A percentile compares a stretch with the other conserved stretches of the same genome.
Conservation (phyloP, 2,797 vertebrate genomes). For the Hippopotamyrus pictus region DNA sequence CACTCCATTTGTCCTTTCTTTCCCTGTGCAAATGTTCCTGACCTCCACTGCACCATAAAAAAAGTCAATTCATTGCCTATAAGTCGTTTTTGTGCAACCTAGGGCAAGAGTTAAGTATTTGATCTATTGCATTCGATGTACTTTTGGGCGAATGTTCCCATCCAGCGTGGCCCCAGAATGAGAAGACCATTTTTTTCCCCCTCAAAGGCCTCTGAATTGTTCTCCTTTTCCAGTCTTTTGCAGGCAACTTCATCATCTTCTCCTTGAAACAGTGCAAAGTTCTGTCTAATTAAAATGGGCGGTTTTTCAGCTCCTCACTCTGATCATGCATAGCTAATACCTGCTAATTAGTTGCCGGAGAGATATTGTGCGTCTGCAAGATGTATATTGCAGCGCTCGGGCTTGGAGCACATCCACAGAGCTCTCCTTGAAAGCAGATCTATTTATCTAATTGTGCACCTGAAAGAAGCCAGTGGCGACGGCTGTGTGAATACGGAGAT, state of each 20-base stretch:
- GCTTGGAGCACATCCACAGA: background rate
- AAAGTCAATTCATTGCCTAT: background rate
- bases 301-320: background rate
- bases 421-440: background rate
- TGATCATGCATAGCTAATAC: slow-evolving; percentile 21
- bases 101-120: background rate
- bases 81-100: background rate
- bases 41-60: background rate
- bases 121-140: background rate
- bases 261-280: slow-evolving; percentile 20
- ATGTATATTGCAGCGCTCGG: background rate
- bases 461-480: background rate
- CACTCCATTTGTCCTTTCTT: background rate
- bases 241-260: background rate
- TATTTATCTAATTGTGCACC: slow-evolving; percentile 10
- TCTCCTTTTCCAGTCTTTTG: background rate
- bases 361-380: slow-evolving; percentile 1
- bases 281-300: slow-evolving; percentile 26
- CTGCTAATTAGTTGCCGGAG: slow-evolving; percentile 24
- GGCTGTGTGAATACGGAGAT: background rate
- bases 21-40: background rate
- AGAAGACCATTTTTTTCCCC: background rate
- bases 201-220: background rate
- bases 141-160: background rate
- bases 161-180: background rate